Percentiles rank a stretch among this genome's conserved stretches.
These are phyloP conservation scores for Glossophaga mutica DNA, from an alignment of 2,797 vertebrate genomes.

Conservation along the genomic window DNA sequence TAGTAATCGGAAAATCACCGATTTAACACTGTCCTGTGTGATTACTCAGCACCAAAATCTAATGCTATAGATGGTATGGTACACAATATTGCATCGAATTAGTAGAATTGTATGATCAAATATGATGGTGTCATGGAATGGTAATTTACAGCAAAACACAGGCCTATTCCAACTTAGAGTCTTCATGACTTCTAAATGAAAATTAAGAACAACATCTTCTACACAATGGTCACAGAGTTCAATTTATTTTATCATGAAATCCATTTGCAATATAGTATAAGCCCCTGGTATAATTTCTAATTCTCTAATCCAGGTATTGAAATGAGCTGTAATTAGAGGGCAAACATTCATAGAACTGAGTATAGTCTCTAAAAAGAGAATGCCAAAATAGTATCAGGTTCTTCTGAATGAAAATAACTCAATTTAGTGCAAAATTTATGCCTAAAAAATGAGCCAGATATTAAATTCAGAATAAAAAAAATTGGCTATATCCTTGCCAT, in stretches of 20 bases:
- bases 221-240: background rate
- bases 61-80: background rate
- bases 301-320: conserved; percentile 65
- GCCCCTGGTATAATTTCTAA: conserved; percentile 37
- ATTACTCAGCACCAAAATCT: background rate
- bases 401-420: conserved; percentile 74
- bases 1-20: background rate
- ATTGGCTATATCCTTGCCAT: conserved; percentile 65
- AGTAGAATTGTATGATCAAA: background rate
- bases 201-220: background rate
- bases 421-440: conserved; percentile 68
- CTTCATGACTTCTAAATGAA: background rate
- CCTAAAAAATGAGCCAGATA: conserved; percentile 74
- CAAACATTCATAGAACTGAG: conserved; percentile 64
- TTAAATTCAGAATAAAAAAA: conserved; percentile 77
- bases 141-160: background rate
- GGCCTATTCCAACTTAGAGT: background rate
- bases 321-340: conserved; percentile 62
- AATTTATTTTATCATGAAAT: conserved; percentile 10
- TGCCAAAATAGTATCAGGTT: conserved; percentile 65
- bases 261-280: background rate
- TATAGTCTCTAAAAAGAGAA: conserved; percentile 69
- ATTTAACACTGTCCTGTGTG: background rate
- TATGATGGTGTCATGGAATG: background rate
- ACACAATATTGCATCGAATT: background rate